Percentiles rank a stretch among this genome's conserved stretches.
Conservation (phyloP, 2,113 vertebrate genomes). For the Ctenodactylus gundi region DNA sequence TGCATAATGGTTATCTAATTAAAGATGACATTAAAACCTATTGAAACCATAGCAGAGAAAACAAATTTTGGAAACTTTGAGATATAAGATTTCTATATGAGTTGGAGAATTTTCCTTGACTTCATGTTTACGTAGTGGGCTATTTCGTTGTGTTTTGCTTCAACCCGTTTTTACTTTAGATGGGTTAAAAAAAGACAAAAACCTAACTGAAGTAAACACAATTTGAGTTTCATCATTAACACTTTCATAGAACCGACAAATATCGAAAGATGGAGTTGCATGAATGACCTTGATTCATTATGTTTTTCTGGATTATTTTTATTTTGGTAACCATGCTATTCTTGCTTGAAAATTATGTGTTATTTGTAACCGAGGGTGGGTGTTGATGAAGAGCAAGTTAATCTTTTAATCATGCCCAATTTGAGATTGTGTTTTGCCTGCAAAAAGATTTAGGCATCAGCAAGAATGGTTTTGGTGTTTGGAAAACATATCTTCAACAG, state of each 20-base stretch:
- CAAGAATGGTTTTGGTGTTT: background rate
- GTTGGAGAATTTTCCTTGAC: background rate
- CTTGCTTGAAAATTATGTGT: conserved; percentile 12
- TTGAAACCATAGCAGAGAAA: background rate
- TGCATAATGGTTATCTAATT: background rate
- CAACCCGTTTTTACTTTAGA: background rate
- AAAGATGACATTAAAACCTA: background rate
- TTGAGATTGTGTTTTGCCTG: background rate
- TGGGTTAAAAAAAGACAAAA: conserved; percentile 26
- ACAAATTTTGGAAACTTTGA: background rate
- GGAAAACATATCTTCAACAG: background rate
- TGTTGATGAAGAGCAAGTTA: background rate
- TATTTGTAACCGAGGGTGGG: background rate
- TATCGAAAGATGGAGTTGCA: background rate
- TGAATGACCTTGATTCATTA: background rate
- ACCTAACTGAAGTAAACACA: conserved; percentile 27
- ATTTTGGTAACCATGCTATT: background rate
- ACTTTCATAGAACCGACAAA: background rate
- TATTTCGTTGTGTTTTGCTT: background rate
- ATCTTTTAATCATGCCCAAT: background rate
- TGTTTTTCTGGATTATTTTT: conserved; percentile 31
- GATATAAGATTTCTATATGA: conserved; percentile 18
- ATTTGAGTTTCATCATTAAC: conserved; percentile 4
- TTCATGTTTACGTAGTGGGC: background rate
- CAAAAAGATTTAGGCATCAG: background rate